Conservation (phyloP, 2,888 invertebrate species). For the Tipula helvola region DNA sequence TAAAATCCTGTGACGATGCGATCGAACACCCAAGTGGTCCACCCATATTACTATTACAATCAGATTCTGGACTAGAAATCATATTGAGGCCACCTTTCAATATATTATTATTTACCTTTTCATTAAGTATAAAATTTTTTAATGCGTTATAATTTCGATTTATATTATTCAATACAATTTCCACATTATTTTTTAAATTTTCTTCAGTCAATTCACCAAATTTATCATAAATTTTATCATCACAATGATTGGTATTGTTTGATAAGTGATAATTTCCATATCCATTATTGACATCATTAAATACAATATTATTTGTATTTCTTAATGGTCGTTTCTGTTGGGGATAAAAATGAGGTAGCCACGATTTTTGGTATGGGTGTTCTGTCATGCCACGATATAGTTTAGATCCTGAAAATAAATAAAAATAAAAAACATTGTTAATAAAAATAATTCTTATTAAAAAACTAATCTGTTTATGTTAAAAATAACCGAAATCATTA, state of each 20-base stretch:
- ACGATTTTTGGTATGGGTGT: constrained; percentile 34
- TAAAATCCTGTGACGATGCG: constrained; percentile 46
- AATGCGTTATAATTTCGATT: constrained; percentile 34
- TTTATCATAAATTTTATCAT: constrained; percentile 14
- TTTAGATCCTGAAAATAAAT: constrained; percentile 28
- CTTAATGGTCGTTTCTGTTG: constrained; percentile 31
- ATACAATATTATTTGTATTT: constrained; percentile 26
- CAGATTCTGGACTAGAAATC: constrained; percentile 28
- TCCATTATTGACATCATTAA: constrained; percentile 17
- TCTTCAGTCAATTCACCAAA: constrained; percentile 34
- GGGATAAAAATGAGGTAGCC: constrained; percentile 32
- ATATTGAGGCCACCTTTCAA: constrained; percentile 18
- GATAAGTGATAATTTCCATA: constrained; percentile 19
- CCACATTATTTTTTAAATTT: constrained; percentile 35
- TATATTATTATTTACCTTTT: constrained; percentile 24
- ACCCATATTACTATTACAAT: constrained; percentile 34
- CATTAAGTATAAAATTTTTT: constrained; percentile 34
- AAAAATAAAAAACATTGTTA: constrained; percentile 6
- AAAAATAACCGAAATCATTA: too few species aligned
- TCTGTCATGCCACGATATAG: constrained; percentile 38
- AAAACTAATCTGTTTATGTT: too few species aligned
- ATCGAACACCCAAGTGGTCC: constrained; percentile 29
- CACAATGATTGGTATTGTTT: constrained; percentile 13
- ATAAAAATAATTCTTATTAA: background rate
- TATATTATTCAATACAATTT: constrained; percentile 35